Percentiles rank a stretch among this genome's conserved stretches.
Conservation (phyloP, 1,140 invertebrate species). For the Globodera ellingtonae region DNA sequence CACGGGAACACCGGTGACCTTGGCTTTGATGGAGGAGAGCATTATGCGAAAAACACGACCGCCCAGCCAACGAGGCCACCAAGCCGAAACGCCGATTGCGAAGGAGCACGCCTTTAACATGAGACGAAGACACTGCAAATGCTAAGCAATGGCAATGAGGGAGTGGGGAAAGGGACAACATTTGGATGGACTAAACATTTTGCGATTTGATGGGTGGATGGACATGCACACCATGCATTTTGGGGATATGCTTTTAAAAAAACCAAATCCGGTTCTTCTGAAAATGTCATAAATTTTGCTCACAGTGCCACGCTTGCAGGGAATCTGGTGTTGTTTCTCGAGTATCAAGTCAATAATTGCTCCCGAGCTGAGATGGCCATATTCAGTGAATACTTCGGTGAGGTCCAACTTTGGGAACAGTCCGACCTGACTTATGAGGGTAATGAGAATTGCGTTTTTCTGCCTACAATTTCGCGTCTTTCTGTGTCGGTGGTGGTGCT, state of each 20-base stretch:
- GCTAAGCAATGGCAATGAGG: no score
- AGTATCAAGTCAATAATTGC: conserved; percentile 21
- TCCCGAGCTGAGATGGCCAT: conserved; percentile 24
- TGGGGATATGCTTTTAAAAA: neutral
- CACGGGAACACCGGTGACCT: neutral
- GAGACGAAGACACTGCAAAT: neutral
- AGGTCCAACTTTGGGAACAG: conserved; percentile 24
- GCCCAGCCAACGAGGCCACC: conserved; percentile 2
- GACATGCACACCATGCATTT: neutral
- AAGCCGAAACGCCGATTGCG: neutral
- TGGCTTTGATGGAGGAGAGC: neutral
- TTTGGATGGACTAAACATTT: no score
- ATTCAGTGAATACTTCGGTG: conserved; percentile 21
- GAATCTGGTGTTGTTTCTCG: conserved; percentile 10
- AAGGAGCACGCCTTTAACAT: conserved; percentile 4
- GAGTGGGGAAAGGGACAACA: no score
- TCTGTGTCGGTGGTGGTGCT: no score
- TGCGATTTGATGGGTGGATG: no score
- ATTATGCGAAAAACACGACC: neutral
- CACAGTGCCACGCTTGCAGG: neutral
- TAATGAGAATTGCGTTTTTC: neutral
- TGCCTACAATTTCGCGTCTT: no score
- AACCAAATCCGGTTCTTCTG: neutral
- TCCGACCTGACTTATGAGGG: conserved; percentile 12
- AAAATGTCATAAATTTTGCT: neutral